Base-by-base conservation (phyloP, 1,140 invertebrate species). In the Saccostrea cuccullata region DNA sequence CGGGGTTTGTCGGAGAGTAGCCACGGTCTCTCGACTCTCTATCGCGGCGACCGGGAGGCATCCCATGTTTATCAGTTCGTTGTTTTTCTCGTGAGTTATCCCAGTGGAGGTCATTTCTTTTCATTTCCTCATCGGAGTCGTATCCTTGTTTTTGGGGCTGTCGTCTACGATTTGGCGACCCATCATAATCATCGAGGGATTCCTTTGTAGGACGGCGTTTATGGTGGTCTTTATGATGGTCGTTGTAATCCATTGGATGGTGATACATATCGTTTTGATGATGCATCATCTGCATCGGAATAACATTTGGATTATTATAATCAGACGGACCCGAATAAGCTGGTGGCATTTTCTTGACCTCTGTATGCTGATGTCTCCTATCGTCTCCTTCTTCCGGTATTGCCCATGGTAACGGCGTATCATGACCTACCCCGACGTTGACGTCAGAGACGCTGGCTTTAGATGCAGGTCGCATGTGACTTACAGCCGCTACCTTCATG, bases 321-420 rank as follows among this genome's bases (percentile, higher is more conserved):
- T 77, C 11, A 56, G 55, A 30, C 30, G 15, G 87, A 77, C 56
- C 82, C 6, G 58, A 12, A 82, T 55, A 77, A 55, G 82, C 20
- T 26, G 67, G 58, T 15, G 55, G 82, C 15, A 73, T 85, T 64
- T 15, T 70, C 47, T 13, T 64, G 56, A 82, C 82, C 5, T 55
- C 70, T 9, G 67, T 36, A 36, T 77, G 82, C 15, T 55, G 67
- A 6, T 47, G 36, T 36, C 60, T 40, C 40, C 58, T 55, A 30
- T 88, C 84, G 13, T 82, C 88, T n/a, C 73, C 55, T 55, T 90
- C 86, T 20, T 83, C 89, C 9, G 88, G 88, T 20, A 91, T 88
- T 55, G 89, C 88, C 90, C 90, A 91, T 2, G 90, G 90, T 47
- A 91, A 36, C 5, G 90, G 86, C 4, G 90, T 88, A 0, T 89